A percentile compares a stretch with the other conserved stretches of the same genome.
phyloP scores from a whole-genome alignment of 1,140 invertebrate genomes.

The Sipha flava region DNA sequence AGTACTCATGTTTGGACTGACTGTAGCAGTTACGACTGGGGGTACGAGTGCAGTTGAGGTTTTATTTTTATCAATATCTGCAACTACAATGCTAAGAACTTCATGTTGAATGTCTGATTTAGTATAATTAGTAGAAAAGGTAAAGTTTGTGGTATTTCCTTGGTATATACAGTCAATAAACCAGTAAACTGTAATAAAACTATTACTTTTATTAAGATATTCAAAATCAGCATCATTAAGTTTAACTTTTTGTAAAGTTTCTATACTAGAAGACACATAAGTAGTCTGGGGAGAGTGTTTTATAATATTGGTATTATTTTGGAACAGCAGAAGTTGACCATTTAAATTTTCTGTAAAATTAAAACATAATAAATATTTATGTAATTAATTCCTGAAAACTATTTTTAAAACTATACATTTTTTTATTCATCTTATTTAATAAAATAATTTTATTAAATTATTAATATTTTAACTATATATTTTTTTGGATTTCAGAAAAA shows the following conservation, averaged over 20 bases:
- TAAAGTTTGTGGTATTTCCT: constrained; percentile 51
- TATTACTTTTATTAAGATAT: constrained; percentile 54
- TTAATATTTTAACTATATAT: background rate
- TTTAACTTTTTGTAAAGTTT: constrained; percentile 51
- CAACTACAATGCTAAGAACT: constrained; percentile 44
- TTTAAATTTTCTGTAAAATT: constrained; percentile 5
- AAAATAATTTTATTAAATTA: background rate
- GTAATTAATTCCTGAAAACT: background rate
- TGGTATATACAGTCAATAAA: constrained; percentile 66
- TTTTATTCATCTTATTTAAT: background rate
- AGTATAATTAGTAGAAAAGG: constrained; percentile 55
- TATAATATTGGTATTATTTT: background rate
- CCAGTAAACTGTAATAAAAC: constrained; percentile 60
- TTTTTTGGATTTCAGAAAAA: too few species aligned
- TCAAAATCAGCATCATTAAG: constrained; percentile 52
- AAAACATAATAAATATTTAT: background rate
- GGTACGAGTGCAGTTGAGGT: too few species aligned
- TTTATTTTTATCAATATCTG: too few species aligned
- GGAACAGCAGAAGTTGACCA: background rate
- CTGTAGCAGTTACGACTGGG: constrained; percentile 29
- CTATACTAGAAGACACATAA: constrained; percentile 50
- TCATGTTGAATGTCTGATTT: constrained; percentile 51
- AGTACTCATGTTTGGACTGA: background rate
- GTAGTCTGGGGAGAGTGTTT: constrained; percentile 33
- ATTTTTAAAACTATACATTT: background rate